Percentiles rank a stretch among this genome's conserved stretches.
Evolutionary conservation across 2,113 vertebrate genomes (phyloP).

Genomic region (Corapipo altera): DNA sequence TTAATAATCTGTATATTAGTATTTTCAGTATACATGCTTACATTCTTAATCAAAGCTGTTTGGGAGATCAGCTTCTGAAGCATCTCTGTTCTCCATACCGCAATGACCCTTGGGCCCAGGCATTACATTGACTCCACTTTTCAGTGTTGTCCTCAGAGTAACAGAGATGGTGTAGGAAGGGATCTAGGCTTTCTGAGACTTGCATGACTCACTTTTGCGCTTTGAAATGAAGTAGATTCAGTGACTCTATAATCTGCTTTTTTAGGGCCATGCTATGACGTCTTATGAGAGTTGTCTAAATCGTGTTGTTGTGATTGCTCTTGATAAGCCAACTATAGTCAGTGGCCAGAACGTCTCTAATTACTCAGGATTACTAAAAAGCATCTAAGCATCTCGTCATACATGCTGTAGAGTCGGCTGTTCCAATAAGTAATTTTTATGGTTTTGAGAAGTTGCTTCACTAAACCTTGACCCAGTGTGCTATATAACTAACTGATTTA

Average conservation of each 20-base stretch:
- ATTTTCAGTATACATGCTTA: background rate
- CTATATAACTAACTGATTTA: slow-evolving; percentile 64
- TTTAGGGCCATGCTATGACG: background rate
- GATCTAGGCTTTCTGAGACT: background rate
- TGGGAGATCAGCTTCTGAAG: background rate
- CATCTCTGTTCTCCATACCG: background rate
- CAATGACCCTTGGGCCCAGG: background rate
- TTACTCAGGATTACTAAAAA: background rate
- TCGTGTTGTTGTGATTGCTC: background rate
- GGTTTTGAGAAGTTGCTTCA: slow-evolving; percentile 41
- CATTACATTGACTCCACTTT: background rate
- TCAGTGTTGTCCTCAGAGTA: background rate
- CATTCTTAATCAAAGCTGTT: background rate
- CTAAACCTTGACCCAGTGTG: slow-evolving; percentile 45
- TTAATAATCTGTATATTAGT: background rate
- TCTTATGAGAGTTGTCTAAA: background rate
- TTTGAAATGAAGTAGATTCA: background rate
- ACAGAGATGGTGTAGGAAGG: background rate
- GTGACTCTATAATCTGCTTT: background rate
- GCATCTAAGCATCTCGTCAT: background rate
- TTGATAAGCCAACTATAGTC: background rate
- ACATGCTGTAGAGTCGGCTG: slow-evolving; percentile 1
- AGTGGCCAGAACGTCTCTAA: background rate
- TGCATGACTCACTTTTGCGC: background rate
- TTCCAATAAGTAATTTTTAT: slow-evolving; percentile 44